Base-by-base conservation (phyloP, 2,797 vertebrate species). In the Cynodonichthys magdalenae region DNA sequence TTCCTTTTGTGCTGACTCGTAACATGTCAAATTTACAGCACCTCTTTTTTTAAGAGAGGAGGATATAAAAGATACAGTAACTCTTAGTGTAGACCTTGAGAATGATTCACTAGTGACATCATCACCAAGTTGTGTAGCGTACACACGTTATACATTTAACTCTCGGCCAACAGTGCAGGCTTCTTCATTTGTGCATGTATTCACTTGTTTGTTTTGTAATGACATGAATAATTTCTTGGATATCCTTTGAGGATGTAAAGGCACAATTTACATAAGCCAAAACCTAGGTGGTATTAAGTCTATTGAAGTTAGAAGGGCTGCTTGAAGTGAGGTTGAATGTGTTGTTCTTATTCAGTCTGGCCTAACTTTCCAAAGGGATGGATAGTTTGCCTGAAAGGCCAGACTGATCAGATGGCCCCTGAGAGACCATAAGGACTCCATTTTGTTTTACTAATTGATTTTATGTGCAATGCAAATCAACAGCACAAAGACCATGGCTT, bases 1-100 rank as follows among this genome's bases (percentile, higher is more conserved):
- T 76, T 60, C 71, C 70, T 88, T 86, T 84, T 52, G 34, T 77
- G 92, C 90, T 92, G 92, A 93, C 80, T 92, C 88, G 80, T 86
- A 89, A 65, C 18, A 15, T 66, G 58, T 59, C 51, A 74, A 86
- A 92, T 92, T 85, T 92, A 91, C 87, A 84, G 87, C 54, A 28
- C 51, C 51, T 69, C 47, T 70, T 79, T 85, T 83, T 74, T 83
- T 57, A 71, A 61, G 44, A 63, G 41, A 50, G 9, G 46, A 58
- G 69, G 64, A 46, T 72, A 70, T 18, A n/a, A 59, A 36, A 61
- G 60, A 58, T 53, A 61, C 42, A 53, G 36, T 47, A 71, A 68
- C 66, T 79, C 68, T 81, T 74, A 70, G 74, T 34, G 28, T 29
- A 79, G 75, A 74, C 72, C 72, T 74, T 71, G 65, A 64, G 31